These are phyloP conservation scores for Silurus meridionalis DNA, from an alignment of 2,113 vertebrate genomes.

Conservation along the genomic window DNA sequence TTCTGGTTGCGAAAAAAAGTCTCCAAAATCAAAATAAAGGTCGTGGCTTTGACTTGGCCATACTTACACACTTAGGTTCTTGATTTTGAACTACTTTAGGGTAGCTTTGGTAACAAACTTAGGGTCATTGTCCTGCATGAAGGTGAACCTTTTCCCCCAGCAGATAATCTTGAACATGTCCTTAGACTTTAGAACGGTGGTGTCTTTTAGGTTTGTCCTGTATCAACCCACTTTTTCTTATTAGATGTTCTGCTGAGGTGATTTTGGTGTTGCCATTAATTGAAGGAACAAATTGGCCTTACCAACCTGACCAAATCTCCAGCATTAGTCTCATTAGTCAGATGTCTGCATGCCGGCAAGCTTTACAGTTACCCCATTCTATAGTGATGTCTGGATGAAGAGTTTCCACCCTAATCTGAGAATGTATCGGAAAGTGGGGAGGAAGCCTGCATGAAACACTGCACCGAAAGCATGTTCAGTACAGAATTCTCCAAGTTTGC, in stretches of 20 bases:
- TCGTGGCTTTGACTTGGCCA: background rate
- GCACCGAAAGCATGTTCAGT: background rate
- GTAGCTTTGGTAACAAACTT: background rate
- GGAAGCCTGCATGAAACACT: background rate
- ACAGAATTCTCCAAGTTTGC: background rate
- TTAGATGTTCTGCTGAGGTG: too few species aligned
- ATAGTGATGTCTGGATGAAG: slow-evolving; percentile 5
- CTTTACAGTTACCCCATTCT: background rate
- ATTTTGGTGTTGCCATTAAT: too few species aligned
- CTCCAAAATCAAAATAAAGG: background rate
- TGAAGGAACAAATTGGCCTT: too few species aligned
- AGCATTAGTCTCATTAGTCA: too few species aligned
- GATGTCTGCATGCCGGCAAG: background rate
- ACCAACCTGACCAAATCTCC: too few species aligned
- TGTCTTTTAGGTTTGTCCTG: too few species aligned
- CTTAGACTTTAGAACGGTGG: background rate
- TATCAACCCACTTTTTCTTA: background rate
- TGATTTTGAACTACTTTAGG: background rate
- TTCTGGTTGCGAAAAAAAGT: background rate
- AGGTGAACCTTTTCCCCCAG: background rate
- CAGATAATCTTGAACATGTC: background rate
- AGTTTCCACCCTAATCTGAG: background rate
- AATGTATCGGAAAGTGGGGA: background rate
- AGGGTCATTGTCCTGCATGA: background rate
- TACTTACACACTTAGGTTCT: background rate